These are phyloP conservation scores for Cherax quadricarinatus DNA, from an alignment of 1,140 invertebrate genomes.

Conservation along the genomic window DNA sequence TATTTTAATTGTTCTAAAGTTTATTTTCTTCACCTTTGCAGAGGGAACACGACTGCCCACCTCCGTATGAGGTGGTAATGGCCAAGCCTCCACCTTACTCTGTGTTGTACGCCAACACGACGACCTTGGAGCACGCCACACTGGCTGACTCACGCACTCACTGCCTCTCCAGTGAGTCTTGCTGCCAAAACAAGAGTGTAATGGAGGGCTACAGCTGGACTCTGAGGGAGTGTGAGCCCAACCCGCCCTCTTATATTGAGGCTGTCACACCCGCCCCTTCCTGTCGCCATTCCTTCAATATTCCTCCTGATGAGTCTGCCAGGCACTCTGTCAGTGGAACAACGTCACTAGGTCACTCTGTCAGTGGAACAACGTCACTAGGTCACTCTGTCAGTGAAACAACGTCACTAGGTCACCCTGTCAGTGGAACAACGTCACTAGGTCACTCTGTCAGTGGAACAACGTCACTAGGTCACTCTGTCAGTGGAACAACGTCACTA, in stretches of 20 bases:
- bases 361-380: neutral
- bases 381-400: neutral
- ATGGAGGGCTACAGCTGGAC: neutral
- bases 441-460: neutral
- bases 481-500: no score
- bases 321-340: neutral
- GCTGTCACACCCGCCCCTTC: neutral
- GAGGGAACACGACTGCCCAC: neutral
- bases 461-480: no score
- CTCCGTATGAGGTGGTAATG: neutral
- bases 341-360: neutral
- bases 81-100: conserved; percentile 20
- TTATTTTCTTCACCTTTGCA: neutral
- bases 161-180: no score
- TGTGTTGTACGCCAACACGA: neutral
- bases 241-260: neutral
- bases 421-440: neutral
- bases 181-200: neutral
- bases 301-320: neutral
- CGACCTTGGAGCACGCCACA: neutral
- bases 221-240: neutral
- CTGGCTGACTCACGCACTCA: neutral
- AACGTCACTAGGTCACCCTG: neutral
- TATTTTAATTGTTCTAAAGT: neutral
- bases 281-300: neutral